Conservation (phyloP, 2,113 vertebrate species). For the Sialia sialis region DNA sequence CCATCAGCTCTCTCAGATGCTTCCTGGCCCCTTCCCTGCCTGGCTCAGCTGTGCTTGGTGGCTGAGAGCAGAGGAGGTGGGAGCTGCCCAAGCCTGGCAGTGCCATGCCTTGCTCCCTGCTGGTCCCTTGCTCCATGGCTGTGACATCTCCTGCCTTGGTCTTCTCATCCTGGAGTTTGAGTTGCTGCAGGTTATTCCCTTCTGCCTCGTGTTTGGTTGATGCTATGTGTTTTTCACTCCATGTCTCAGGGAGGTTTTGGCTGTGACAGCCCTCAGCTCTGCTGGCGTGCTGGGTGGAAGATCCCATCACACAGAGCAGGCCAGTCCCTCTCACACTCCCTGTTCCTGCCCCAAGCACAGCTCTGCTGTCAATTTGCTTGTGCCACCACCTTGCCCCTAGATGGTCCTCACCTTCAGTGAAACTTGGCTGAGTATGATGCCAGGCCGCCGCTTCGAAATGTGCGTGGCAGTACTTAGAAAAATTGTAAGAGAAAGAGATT, state of each 20-base stretch:
- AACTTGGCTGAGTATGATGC: not conserved
- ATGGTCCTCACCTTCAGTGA: not conserved
- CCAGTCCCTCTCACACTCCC: not conserved
- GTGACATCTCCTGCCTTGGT: not conserved
- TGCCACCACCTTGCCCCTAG: not conserved
- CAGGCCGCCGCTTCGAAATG: not conserved
- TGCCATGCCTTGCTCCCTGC: not conserved
- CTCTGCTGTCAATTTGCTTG: not conserved
- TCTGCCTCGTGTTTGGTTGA: not conserved
- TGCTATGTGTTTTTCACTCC: not conserved
- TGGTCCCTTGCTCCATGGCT: not conserved
- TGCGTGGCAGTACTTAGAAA: not conserved
- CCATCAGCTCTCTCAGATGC: not conserved
- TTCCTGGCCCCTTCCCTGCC: not conserved
- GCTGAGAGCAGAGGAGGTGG: not conserved
- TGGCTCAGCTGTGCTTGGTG: rapidly evolving
- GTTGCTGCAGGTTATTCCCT: not conserved
- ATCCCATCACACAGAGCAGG: not conserved
- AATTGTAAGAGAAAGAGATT: not conserved
- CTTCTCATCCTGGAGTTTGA: rapidly evolving
- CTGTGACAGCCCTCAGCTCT: not conserved
- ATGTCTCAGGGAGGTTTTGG: not conserved
- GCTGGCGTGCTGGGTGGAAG: rapidly evolving
- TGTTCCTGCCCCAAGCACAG: rapidly evolving
- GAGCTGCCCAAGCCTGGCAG: not conserved